Conservation (phyloP, 1,140 invertebrate species). For the Ostrea denselamellosa region DNA sequence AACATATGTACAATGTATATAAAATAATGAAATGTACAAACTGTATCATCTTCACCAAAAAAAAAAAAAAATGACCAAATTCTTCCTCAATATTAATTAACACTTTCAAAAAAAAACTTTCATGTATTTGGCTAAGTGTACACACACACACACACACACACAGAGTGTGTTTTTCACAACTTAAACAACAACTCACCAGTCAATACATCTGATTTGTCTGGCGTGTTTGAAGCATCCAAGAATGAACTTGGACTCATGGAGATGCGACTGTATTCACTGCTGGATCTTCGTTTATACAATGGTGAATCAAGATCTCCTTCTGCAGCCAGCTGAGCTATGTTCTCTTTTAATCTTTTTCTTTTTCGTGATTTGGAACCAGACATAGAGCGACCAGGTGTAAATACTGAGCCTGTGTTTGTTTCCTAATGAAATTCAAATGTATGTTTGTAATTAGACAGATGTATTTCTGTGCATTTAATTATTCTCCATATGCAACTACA, state of each 20-base stretch:
- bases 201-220: slow-evolving; percentile 68
- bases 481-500: not conserved
- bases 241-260: slow-evolving; percentile 92
- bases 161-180: not conserved
- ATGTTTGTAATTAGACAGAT: not conserved
- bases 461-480: too few relatives aligned
- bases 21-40: too few relatives aligned
- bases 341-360: slow-evolving; percentile 79
- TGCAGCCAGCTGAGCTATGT: slow-evolving; percentile 78
- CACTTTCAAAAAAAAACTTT: not conserved
- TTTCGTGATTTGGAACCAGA: slow-evolving; percentile 74
- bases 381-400: slow-evolving; percentile 61
- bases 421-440: not conserved
- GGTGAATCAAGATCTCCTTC: slow-evolving; percentile 80
- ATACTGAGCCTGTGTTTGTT: slow-evolving; percentile 40
- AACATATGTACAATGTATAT: not conserved
- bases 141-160: not conserved
- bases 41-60: not conserved
- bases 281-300: slow-evolving; percentile 86
- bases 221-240: slow-evolving; percentile 84
- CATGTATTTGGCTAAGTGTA: not conserved
- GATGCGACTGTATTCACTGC: slow-evolving; percentile 87
- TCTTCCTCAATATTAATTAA: not conserved
- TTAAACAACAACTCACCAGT: slow-evolving; percentile 18
- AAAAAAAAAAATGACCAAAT: not conserved